Evolutionary conservation across 2,797 vertebrate genomes (phyloP), one percentile per base, ranked within the genome.

Genomic region (Spinibarbus caldwelli): DNA sequence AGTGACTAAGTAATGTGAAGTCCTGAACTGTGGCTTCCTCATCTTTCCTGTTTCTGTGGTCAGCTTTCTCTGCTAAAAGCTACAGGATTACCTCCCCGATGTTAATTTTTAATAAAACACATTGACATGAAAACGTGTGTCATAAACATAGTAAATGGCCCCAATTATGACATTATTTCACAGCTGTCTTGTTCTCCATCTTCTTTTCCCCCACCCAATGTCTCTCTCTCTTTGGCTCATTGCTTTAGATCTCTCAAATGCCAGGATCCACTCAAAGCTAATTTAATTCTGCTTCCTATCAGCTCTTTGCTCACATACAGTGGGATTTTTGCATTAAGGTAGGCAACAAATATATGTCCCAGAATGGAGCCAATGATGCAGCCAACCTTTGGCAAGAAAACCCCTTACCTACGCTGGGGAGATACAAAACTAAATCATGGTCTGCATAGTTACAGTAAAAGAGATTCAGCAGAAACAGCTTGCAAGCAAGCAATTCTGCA

Each of bases 191-290:
- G 15, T 31, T 78, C 36, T 72, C 34, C 8, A 14, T 36, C 47
- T 83, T 52, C 17, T 34, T 52, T 34, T 72, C 23, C 36, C 9
- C 17, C 23, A 2, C 49, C 71, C 49, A 78, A 2, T 67, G 26
- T 43, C 57, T 76, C 15, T 52, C 29, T 29, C 54, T 26, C 10
- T 67, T 21, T 78, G 15, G 78, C 67, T 85, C 21, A 23, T 45
- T 77, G 77, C 80, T 84, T 89, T 85, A 89, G 81, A 88, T 78
- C 29, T 79, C 15, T 67, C 59, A 57, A 17, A 67, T 87, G 82
- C 86, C 86, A 86, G 84, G 70, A 89, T 86, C 86, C 86, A 89
- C 86, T 89, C 79, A 83, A 87, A 82, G 73, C 43, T 87, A 89
- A 89, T 89, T 87, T 86, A 75, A 89, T 89, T 87, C 82, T 82